Percentiles rank a stretch among this genome's conserved stretches.
Evolutionary conservation across 2,113 vertebrate species (phyloP).

Genomic region (Verasper variegatus): DNA sequence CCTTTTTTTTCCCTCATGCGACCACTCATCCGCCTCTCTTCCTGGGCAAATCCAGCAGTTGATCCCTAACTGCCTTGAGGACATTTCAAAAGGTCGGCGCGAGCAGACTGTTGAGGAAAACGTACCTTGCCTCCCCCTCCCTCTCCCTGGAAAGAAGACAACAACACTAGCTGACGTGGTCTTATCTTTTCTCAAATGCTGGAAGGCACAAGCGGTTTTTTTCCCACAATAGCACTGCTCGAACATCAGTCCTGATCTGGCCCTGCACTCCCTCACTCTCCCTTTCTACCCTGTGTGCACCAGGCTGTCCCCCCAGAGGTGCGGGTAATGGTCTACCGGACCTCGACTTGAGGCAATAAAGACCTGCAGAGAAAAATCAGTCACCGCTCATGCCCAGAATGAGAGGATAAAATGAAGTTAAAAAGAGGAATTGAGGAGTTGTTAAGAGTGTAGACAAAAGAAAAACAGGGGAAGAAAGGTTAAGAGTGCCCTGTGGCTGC

Average conservation of each 20-base stretch:
- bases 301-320: conserved; percentile 57
- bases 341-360: conserved; percentile 62
- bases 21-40: conserved; percentile 39
- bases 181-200: conserved; percentile 76
- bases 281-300: conserved; percentile 21
- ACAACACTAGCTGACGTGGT: conserved; percentile 72
- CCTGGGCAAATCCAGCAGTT: conserved; percentile 68
- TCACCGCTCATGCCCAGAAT: conserved; percentile 42
- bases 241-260: conserved; percentile 53
- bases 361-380: conserved; percentile 60
- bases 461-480: conserved; percentile 50
- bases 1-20: conserved; percentile 13
- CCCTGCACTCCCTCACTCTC: conserved; percentile 38
- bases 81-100: conserved; percentile 78
- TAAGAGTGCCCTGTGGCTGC: conserved; percentile 38
- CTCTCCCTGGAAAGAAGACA: conserved; percentile 65
- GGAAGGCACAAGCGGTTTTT: conserved; percentile 54
- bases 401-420: conserved; percentile 47
- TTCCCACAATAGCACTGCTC: conserved; percentile 39
- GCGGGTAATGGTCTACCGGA: conserved; percentile 62
- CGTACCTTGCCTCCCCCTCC: conserved; percentile 20
- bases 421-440: conserved; percentile 50
- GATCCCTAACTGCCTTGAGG: conserved; percentile 70
- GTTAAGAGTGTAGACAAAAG: conserved; percentile 53
- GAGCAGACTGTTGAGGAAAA: conserved; percentile 55